A percentile compares a stretch with the other conserved stretches of the same genome.
Evolutionary conservation across 2,113 vertebrate genomes (phyloP).

Genomic region (Ia io): DNA sequence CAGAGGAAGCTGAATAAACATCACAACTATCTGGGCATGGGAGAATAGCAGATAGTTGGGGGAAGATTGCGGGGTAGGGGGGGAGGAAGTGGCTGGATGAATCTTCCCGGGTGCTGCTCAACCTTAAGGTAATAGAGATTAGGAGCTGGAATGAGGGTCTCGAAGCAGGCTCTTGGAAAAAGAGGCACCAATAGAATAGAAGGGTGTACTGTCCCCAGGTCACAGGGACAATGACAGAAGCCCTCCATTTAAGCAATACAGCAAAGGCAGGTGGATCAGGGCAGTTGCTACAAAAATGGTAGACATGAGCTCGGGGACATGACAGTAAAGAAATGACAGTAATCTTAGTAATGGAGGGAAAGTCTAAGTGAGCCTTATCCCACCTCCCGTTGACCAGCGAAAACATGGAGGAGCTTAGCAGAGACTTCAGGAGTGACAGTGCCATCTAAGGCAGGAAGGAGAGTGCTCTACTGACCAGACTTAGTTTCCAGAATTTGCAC

Average conservation of each 20-base stretch:
- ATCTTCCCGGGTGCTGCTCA: neutral
- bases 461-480: neutral
- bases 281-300: neutral
- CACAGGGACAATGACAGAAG: neutral
- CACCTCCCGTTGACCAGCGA: neutral
- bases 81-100: neutral
- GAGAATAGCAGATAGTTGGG: neutral
- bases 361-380: neutral
- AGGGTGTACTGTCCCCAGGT: fast-evolving
- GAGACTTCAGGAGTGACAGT: neutral
- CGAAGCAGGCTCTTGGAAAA: neutral
- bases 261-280: neutral
- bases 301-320: neutral
- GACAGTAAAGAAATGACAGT: neutral
- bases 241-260: no score
- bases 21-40: neutral
- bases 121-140: neutral
- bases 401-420: neutral
- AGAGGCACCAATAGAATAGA: neutral
- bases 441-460: neutral
- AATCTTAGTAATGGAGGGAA: neutral
- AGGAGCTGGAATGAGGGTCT: neutral
- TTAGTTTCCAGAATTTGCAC: neutral
- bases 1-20: neutral
- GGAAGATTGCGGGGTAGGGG: no score